Base-by-base conservation (phyloP, 2,888 invertebrate genomes). In the Biston betularia region DNA sequence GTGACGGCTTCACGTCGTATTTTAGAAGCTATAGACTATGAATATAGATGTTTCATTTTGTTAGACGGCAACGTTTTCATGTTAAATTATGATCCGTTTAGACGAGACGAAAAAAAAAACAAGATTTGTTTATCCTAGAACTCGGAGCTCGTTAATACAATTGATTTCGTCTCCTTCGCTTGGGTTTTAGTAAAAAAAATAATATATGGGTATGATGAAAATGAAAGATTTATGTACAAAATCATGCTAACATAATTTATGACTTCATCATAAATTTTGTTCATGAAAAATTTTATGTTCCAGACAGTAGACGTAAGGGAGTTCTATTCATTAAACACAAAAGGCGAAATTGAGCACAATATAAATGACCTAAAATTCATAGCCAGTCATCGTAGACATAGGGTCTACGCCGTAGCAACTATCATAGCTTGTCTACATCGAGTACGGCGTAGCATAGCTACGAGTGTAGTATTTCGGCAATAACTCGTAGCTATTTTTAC, bases 41-140 rank as follows among this genome's bases (percentile, higher is more conserved):
- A 87, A 87, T 87, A 86, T 80, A 84, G 75, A 87, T 87, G 83
- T 79, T 81, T 73, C 79, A 82, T 81, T 85, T 78, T 72, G 76
- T 73, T 63, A 72, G 78, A 71, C 70, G 75, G 59, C 74, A 77
- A 76, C 73, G 74, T 79, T 80, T 78, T 79, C 74, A 72, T 79
- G 75, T 81, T 77, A 81, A 87, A 82, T 80, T 85, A 84, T 79
- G 78, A 75, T 75, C 78, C 68, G 73, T 75, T 77, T 68, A 70
- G 80, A 79, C 77, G 74, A 80, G 77, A 77, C 75, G 71, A 70
- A 69, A 74, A 76, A 24, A 24, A 24, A 76, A 68, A 72, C 68
- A 59, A 68, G 73, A 65, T 69, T 46, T 69, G 60, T 73, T 75
- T 66, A 69, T 64, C 57, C 61, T 69, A 63, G 63, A 67, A 68